A percentile compares a stretch with the other conserved stretches of the same genome.
These are phyloP conservation scores for Nebria ingens DNA, from an alignment of 1,140 invertebrate genomes.

Conservation along the genomic window DNA sequence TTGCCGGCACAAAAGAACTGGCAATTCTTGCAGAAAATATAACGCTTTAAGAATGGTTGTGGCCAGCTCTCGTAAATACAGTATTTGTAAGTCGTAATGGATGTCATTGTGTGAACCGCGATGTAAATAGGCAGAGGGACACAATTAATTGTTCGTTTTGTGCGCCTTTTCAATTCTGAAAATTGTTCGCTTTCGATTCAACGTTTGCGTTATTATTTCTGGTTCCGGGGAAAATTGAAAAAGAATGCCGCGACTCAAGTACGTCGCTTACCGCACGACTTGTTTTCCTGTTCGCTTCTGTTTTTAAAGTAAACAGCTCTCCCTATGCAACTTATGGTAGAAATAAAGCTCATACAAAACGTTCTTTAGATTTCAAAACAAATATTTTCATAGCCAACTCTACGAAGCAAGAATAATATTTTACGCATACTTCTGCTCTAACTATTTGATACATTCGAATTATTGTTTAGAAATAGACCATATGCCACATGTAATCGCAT, in stretches of 20 bases:
- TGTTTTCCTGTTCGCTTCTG: background rate
- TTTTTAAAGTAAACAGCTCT: constrained; percentile 6
- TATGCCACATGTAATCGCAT: too few relatives aligned
- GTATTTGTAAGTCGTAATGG: background rate
- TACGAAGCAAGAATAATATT: background rate
- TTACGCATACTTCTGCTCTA: too few relatives aligned
- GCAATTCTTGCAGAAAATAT: constrained; percentile 10
- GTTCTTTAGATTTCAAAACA: background rate
- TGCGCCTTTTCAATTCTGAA: background rate
- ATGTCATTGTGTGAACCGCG: background rate
- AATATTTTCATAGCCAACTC: background rate
- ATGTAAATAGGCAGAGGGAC: constrained; percentile 5
- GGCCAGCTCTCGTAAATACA: constrained; percentile 2
- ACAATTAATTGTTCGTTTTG: constrained; percentile 4
- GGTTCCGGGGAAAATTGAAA: background rate
- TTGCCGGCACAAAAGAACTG: constrained; percentile 13
- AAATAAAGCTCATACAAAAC: too few relatives aligned
- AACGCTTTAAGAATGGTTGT: constrained; percentile 4
- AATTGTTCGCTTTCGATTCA: background rate
- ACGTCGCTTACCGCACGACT: background rate
- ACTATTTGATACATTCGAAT: too few relatives aligned
- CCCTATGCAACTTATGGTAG: background rate
- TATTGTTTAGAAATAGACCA: too few relatives aligned
- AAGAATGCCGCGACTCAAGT: background rate
- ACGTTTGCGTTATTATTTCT: background rate